Evolutionary conservation across 1,140 invertebrate species (phyloP), one percentile per base, ranked within the genome.

Genomic region (Lepidostoma basale): DNA sequence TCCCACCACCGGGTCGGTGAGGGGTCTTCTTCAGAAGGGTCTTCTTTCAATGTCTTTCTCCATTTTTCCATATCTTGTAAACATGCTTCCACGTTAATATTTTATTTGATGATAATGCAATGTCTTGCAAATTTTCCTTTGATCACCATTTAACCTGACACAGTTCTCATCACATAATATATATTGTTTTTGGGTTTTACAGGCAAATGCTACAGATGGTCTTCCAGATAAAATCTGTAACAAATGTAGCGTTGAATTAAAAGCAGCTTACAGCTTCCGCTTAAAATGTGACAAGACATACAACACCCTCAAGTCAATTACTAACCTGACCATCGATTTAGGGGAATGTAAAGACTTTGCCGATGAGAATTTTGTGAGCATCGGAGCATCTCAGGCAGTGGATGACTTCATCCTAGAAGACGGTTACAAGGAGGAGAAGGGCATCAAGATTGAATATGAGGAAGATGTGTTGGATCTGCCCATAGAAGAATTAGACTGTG

Each of bases 401-500:
- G 62, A 25, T 10, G 12, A n/a, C 40, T 6, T 10, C 0, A 2
- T 16, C 3, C 26, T 40, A 12, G 30, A 23, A 16, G 12, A 39
- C 16, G 18, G 25, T 23, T 39, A 8, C n/a, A 64, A 45, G 22
- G 45, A 52, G 10, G 47, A 52, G 18, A 64, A 64, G 20, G 28
- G 23, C 14, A 64, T 64, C 20, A 64, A 64, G n/a, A 9, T 52
- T 23, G 62, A 64, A 39, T 54, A 22, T 42, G 62, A 64, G 28
- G 47, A 52, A 10, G 4, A 40, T 25, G 30, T 23, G 3, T 9
- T 62, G 12, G 40, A 30, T 12, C 3, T 22, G 3, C 42, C 33
- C 0, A 9, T 49, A 3, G 14, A 26, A 30, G 60, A 20, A 2
- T 47, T 47, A 8, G 60, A 60, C 39, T 44, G 40, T 12, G 58